A percentile compares a stretch with the other conserved stretches of the same genome.
These are phyloP conservation scores for Oreochromis spilurus DNA, from an alignment of 2,113 vertebrate genomes.

Conservation along the genomic window DNA sequence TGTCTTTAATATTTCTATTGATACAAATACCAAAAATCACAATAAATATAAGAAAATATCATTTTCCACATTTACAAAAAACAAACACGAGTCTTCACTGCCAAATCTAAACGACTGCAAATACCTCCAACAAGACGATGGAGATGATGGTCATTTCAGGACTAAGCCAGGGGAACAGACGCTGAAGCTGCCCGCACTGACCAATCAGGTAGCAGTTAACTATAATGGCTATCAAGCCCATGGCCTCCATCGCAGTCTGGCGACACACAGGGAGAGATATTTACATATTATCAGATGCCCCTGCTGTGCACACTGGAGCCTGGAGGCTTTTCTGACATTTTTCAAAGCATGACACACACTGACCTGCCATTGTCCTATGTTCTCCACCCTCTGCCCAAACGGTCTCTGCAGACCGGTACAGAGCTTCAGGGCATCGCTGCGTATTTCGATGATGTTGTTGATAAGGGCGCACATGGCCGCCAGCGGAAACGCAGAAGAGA, in stretches of 20 bases:
- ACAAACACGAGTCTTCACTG: neutral
- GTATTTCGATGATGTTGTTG: slow-evolving; percentile 95
- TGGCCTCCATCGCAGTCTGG: slow-evolving; percentile 95
- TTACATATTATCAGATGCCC: neutral
- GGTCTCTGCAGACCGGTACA: slow-evolving; percentile 90
- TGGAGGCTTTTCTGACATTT: neutral
- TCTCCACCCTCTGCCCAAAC: slow-evolving; percentile 87
- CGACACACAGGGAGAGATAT: neutral
- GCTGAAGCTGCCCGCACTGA: slow-evolving; percentile 92
- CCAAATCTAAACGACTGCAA: neutral
- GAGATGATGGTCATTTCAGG: slow-evolving; percentile 92
- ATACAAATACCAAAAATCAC: neutral
- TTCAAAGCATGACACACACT: neutral
- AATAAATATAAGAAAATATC: neutral
- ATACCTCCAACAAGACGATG: slow-evolving; percentile 92
- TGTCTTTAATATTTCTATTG: neutral
- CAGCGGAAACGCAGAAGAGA: slow-evolving; percentile 92
- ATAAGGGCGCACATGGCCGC: slow-evolving; percentile 91
- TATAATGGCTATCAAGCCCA: slow-evolving; percentile 91
- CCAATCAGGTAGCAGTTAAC: slow-evolving; percentile 97
- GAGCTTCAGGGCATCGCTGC: slow-evolving; percentile 91
- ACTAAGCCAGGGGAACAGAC: slow-evolving; percentile 92
- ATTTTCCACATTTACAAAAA: neutral
- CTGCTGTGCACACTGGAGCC: neutral
- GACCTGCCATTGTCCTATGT: slow-evolving; percentile 96